Base-by-base conservation (phyloP, 2,888 invertebrate species). In the Spisula subtruncata region DNA sequence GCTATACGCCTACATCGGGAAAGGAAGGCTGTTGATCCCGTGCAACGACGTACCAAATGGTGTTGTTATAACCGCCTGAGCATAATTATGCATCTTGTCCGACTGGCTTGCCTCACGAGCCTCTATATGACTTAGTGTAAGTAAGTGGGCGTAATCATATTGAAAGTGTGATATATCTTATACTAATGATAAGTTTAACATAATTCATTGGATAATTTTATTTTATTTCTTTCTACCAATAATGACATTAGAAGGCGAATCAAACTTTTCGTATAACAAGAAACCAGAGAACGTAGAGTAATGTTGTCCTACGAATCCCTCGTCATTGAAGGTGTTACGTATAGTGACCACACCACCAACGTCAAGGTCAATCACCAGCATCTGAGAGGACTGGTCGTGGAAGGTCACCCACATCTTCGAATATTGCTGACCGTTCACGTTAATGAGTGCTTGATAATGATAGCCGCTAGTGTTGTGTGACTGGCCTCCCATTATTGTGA, bases 401-500 rank as follows among this genome's bases (percentile, higher is more conserved):
- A 25, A 66, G 5, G 60, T 66, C n/a, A 66, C 25, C 60, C 60
- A 66, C 25, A 25, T 25, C 25, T 66, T n/a, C 0, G 60, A n/a
- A 66, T n/a, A 66, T 10, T 66, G 25, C 8, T 25, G 25, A 25
- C 60, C 60, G 25, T 25, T 66, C 25, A 66, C 25, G 60, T 66
- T 25, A 10, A 66, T 25, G 25, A 66, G n/a, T 0, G 60, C 60
- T 66, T 66, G 60, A 12, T 25, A 66, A 66, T 66, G n/a, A n/a
- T 25, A 25, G n/a, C n/a, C 10, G n/a, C 25, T 25, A 25, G 60
- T 66, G 6, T 66, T 66, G 25, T 66, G 60, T n/a, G 60, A 66
- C n/a, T n/a, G n/a, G 60, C 60, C 60, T 66, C 81, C 4, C 81
- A 81, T 81, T 20, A 83, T 29, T 10, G 83, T 60, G 1, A 41